Conservation (phyloP, 2,113 vertebrate genomes). For the Monopterus albus region DNA sequence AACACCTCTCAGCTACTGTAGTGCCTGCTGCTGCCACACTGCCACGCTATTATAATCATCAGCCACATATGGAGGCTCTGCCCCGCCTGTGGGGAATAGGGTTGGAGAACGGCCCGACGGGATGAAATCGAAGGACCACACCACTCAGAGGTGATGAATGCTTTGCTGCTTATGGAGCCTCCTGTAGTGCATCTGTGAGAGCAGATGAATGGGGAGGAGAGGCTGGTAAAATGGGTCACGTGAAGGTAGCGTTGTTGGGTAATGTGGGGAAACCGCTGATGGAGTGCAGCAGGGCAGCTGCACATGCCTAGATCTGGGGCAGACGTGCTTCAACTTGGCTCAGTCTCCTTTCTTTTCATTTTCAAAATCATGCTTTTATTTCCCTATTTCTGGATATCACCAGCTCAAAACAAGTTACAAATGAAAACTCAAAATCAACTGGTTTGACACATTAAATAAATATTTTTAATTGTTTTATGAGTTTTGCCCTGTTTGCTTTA, state of each 20-base stretch:
- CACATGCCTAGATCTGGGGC: constrained; percentile 68
- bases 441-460: neutral
- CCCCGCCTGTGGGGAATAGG: constrained; percentile 56
- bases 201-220: constrained; percentile 80
- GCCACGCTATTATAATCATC: constrained; percentile 49
- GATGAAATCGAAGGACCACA: constrained; percentile 55
- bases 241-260: constrained; percentile 71
- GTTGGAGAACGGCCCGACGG: constrained; percentile 43
- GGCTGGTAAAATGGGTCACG: constrained; percentile 77
- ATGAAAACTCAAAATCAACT: neutral
- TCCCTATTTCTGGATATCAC: constrained; percentile 5
- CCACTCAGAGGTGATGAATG: constrained; percentile 76
- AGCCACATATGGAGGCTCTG: constrained; percentile 59
- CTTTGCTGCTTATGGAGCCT: constrained; percentile 61
- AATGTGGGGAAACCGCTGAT: constrained; percentile 74
- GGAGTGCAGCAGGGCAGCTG: constrained; percentile 61
- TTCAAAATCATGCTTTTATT: constrained; percentile 37
- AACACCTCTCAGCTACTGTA: constrained; percentile 30
- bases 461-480: neutral
- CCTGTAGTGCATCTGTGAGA: constrained; percentile 71
- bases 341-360: neutral
- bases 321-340: constrained; percentile 38
- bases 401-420: neutral
- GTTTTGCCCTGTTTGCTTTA: neutral
- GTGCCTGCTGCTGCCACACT: constrained; percentile 37